Evolutionary conservation across 2,888 invertebrate species (phyloP), one percentile per base, ranked within the genome.

Genomic region (Lasioglossum lativentre): DNA sequence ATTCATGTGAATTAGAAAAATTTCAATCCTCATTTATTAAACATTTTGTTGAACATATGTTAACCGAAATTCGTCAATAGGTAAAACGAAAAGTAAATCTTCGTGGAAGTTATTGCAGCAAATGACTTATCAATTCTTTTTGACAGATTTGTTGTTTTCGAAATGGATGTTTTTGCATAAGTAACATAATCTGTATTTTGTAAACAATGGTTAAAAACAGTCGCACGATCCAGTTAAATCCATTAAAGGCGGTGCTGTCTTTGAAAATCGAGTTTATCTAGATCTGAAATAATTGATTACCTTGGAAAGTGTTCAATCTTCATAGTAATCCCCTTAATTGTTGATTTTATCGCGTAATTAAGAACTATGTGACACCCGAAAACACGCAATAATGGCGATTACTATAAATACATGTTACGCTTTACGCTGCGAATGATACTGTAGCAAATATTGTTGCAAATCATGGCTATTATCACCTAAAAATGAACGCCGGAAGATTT

Each of bases 231-330:
- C 59, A 16, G 59, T 59, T 30, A 59, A 59, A 30, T 63, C 63
- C 30, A 19, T 3, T 2, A 3, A 30, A 30, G 8, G 19, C 63
- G 34, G 8, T 30, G 63, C 63, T 63, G 30, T 63, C 30, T 16
- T 6, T 27, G 30, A 34, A 30, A 30, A 30, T 19, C 19, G 16
- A 63, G 30, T 63, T 63, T 63, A 63, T 63, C 63, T 63, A 16
- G 19, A 63, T 30, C 30, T 63, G 30, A 19, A 63, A 63, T 63
- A 63, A 63, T 63, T 63, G 63, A 63, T 63, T 63, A 63, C 63
- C 30, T 63, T 30, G 8, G 16, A 34, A 27, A 16, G 63, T 63
- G 63, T 19, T 63, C 63, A 0, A 63, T 63, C 63, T 30, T 63
- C 19, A 6, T 63, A 8, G 16, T 63, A 63, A 63, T 63, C 63